These are phyloP conservation scores for Ephydatia muelleri DNA, from an alignment of 37 sponge, comb jelly and placozoan genomes.

Conservation along the genomic window DNA sequence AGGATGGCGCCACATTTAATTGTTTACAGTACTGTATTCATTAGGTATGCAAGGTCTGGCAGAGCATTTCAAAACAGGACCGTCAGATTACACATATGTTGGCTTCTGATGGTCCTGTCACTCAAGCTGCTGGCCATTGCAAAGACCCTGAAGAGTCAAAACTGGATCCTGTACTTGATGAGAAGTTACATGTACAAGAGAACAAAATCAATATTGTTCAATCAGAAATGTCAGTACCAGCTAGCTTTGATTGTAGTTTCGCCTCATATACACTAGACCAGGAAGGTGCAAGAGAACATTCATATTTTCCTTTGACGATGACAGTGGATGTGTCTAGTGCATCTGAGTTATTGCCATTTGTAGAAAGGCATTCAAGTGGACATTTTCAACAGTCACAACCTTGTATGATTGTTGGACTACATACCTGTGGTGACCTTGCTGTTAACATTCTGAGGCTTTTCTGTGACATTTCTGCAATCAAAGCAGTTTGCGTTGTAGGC, in stretches of 20 bases:
- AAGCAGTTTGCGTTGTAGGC: slow-evolving; percentile 58
- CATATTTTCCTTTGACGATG: background rate
- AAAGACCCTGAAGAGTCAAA: background rate
- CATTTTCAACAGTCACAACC: background rate
- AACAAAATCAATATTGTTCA: background rate
- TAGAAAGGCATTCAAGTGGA: background rate
- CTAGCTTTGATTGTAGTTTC: background rate
- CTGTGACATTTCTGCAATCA: background rate
- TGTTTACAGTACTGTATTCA: background rate
- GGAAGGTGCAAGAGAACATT: background rate
- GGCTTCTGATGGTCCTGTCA: background rate
- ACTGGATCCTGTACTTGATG: background rate
- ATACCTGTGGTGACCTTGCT: slow-evolving; percentile 61
- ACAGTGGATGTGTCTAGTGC: background rate
- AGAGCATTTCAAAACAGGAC: background rate
- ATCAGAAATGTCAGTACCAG: background rate
- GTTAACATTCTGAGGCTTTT: slow-evolving; percentile 28
- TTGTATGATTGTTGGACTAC: slow-evolving; percentile 42
- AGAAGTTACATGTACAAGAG: background rate
- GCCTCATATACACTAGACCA: background rate
- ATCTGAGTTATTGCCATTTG: background rate
- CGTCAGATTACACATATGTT: too few species aligned
- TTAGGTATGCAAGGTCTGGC: background rate
- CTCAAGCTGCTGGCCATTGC: background rate
- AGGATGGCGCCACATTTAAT: background rate